Evolutionary conservation across 2,888 invertebrate species (phyloP).

Genomic region (Sarcophaga variegata): DNA sequence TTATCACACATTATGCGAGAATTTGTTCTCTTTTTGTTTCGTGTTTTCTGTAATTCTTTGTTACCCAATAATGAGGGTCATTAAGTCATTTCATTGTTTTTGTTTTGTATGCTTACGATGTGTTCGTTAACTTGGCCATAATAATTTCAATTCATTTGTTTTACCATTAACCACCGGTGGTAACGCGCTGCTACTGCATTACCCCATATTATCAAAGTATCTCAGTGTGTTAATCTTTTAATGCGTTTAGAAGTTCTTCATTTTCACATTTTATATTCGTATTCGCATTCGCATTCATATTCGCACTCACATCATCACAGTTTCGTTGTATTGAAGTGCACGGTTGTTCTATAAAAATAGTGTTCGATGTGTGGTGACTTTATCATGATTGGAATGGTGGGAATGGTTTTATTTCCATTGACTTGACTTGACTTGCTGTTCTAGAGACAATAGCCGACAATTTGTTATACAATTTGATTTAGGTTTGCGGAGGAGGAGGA

Average conservation of each 20-base stretch:
- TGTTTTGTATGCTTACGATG: neutral
- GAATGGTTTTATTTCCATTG: slow-evolving; percentile 40
- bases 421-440: slow-evolving; percentile 1
- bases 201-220: slow-evolving; percentile 65
- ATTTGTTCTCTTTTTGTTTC: neutral
- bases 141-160: slow-evolving; percentile 58
- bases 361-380: neutral
- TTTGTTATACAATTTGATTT: slow-evolving; percentile 33
- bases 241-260: slow-evolving; percentile 77
- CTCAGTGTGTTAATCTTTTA: slow-evolving; percentile 81
- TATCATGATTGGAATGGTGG: slow-evolving; percentile 43
- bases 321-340: neutral
- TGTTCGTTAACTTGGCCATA: slow-evolving; percentile 66
- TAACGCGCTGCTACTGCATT: slow-evolving; percentile 6
- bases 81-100: slow-evolving; percentile 65
- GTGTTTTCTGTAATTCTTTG: slow-evolving; percentile 26
- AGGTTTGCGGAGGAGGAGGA: neutral
- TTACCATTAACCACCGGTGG: slow-evolving; percentile 17
- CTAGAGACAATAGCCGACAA: slow-evolving; percentile 47
- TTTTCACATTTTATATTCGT: slow-evolving; percentile 27
- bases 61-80: slow-evolving; percentile 69
- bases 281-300: neutral
- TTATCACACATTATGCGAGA: neutral
- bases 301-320: neutral
- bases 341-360: neutral